Evolutionary conservation across 2,888 invertebrate species (phyloP).

Genomic region (Elegia similella): DNA sequence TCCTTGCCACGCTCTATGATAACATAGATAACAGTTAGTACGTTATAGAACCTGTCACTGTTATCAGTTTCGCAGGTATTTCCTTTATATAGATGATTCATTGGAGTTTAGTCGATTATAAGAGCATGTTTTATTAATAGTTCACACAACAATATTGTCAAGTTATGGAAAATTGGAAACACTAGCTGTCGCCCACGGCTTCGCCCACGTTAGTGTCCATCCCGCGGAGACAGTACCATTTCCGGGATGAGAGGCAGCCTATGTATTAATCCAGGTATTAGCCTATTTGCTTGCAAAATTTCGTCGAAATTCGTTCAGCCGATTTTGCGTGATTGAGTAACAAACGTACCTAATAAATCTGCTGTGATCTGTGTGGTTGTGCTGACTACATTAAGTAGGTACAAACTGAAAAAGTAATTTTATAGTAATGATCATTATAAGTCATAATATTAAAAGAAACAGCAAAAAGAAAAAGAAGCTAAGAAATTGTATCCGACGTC

Average conservation of each 20-base stretch:
- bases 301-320: too few relatives aligned
- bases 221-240: too few relatives aligned
- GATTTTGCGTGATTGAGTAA: too few relatives aligned
- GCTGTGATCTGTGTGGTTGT: too few relatives aligned
- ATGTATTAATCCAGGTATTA: too few relatives aligned
- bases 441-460: not conserved
- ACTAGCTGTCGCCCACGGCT: too few relatives aligned
- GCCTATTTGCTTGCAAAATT: too few relatives aligned
- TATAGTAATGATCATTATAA: not conserved
- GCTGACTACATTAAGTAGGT: not conserved
- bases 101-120: not conserved
- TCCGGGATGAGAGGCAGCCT: too few relatives aligned
- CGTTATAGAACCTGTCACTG: not conserved
- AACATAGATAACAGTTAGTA: not conserved
- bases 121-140: not conserved
- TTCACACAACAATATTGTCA: too few relatives aligned
- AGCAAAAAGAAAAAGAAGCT: not conserved
- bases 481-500: not conserved
- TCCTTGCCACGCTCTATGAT: not conserved
- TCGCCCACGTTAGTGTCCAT: too few relatives aligned
- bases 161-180: too few relatives aligned
- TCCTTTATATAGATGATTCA: not conserved
- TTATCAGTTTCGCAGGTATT: conserved; percentile 10
- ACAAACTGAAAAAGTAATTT: not conserved
- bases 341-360: too few relatives aligned